Conservation (phyloP, 2,888 invertebrate genomes). For the Caenorhabditis angaria region DNA sequence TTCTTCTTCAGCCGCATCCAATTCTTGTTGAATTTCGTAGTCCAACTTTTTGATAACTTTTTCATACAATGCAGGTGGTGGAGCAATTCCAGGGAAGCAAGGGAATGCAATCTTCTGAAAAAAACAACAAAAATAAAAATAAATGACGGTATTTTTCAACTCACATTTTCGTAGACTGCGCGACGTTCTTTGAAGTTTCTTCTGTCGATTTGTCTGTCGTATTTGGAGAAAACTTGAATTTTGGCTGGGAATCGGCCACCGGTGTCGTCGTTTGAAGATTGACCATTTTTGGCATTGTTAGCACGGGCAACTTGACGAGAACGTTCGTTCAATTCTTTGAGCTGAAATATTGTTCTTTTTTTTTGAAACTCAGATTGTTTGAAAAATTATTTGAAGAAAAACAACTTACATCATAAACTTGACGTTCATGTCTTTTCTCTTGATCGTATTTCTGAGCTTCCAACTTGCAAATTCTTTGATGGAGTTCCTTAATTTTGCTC, state of each 20-base stretch:
- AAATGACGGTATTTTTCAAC: not conserved
- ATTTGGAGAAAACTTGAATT: slow-evolving; percentile 97
- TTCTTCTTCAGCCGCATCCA: slow-evolving; percentile 32
- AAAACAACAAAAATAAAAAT: not conserved
- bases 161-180: slow-evolving; percentile 67
- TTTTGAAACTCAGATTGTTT: no score
- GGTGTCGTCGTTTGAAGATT: slow-evolving; percentile 58
- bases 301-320: slow-evolving; percentile 69
- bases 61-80: slow-evolving; percentile 63
- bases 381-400: no score
- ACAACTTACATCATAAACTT: slow-evolving; percentile 69
- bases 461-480: slow-evolving; percentile 69
- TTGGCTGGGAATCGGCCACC: slow-evolving; percentile 77
- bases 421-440: slow-evolving; percentile 72
- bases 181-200: slow-evolving; percentile 75
- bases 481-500: slow-evolving; percentile 70
- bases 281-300: slow-evolving; percentile 65
- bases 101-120: slow-evolving; percentile 68
- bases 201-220: slow-evolving; percentile 96
- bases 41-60: slow-evolving; percentile 57
- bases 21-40: slow-evolving; percentile 50
- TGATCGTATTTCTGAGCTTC: slow-evolving; percentile 71
- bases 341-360: no score
- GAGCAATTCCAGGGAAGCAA: slow-evolving; percentile 70
- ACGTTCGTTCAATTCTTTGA: slow-evolving; percentile 72